Conservation (phyloP, 2,888 invertebrate genomes). For the Drosophila pseudotalamancana region DNA sequence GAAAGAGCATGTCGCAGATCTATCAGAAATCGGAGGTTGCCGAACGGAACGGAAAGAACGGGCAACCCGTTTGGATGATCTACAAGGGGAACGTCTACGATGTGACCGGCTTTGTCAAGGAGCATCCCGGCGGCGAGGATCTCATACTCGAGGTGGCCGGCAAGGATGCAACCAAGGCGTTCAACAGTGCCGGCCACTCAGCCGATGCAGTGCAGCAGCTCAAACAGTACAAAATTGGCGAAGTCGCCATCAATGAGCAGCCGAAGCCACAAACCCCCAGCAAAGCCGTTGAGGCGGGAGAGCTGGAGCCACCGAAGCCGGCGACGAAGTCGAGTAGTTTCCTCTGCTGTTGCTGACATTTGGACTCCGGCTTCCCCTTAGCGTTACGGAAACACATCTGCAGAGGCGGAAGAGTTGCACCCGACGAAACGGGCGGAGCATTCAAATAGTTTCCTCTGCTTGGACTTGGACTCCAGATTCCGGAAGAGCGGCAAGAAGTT, state of each 20-base stretch:
- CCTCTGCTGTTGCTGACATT: conserved; percentile 45
- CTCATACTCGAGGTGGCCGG: conserved; percentile 88
- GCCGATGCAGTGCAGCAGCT: conserved; percentile 87
- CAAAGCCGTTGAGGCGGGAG: not conserved
- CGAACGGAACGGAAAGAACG: conserved; percentile 86
- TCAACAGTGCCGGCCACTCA: conserved; percentile 89
- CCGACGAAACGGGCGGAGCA: conserved; percentile 11
- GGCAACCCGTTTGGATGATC: conserved; percentile 87
- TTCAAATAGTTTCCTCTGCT: conserved; percentile 44
- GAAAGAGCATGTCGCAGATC: conserved; percentile 62
- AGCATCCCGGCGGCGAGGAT: conserved; percentile 90
- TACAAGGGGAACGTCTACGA: conserved; percentile 89
- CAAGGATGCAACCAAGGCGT: conserved; percentile 87
- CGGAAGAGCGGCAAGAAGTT: conserved; percentile 31
- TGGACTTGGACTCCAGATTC: too few species aligned
- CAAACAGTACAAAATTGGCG: conserved; percentile 88
- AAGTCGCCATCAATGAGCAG: conserved; percentile 83
- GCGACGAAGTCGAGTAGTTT: conserved; percentile 33
- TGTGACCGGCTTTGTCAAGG: conserved; percentile 87
- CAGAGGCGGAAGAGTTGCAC: not conserved
- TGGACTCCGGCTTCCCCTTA: too few species aligned
- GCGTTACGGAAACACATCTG: conserved; percentile 27
- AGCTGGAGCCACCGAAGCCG: not conserved
- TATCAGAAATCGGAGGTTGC: conserved; percentile 86
- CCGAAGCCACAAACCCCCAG: conserved; percentile 11